Evolutionary conservation across 2,113 vertebrate species (phyloP).

Genomic region (Hucho hucho): DNA sequence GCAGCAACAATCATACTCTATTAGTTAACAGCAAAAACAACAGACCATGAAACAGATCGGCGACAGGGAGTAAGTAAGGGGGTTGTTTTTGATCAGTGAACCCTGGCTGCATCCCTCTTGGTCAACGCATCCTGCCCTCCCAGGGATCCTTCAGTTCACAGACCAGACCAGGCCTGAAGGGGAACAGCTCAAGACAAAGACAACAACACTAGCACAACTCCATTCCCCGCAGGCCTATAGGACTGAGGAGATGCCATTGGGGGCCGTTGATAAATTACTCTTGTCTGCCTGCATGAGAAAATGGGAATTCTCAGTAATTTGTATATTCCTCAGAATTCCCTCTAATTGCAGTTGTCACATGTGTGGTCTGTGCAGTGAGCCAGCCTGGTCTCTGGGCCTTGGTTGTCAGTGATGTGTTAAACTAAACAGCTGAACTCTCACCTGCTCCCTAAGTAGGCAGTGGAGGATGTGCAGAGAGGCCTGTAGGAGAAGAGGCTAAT

Average conservation of each 20-base stretch:
- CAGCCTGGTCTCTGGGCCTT: conserved; percentile 47
- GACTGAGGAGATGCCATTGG: conserved; percentile 68
- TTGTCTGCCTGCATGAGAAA: conserved; percentile 72
- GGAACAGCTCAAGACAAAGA: conserved; percentile 34
- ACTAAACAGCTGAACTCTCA: conserved; percentile 70
- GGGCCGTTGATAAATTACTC: conserved; percentile 77
- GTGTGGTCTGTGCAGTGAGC: conserved; percentile 57
- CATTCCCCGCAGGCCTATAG: conserved; percentile 54
- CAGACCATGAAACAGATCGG: no score
- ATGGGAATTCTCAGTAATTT: conserved; percentile 68
- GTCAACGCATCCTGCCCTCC: conserved; percentile 61
- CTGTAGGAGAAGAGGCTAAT: conserved; percentile 57
- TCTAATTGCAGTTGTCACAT: conserved; percentile 78
- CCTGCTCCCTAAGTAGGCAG: conserved; percentile 55
- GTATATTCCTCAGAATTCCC: conserved; percentile 65
- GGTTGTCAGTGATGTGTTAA: conserved; percentile 59
- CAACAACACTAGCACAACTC: conserved; percentile 61
- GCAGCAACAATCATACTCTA: no score
- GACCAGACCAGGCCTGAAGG: conserved; percentile 41
- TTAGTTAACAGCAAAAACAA: no score
- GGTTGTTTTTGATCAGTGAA: conserved; percentile 60
- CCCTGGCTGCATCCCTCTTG: conserved; percentile 38
- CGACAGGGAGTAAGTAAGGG: conserved; percentile 6
- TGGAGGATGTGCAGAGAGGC: conserved; percentile 37
- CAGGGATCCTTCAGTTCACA: conserved; percentile 54